A percentile compares a stretch with the other conserved stretches of the same genome.
phyloP scores from a whole-genome alignment of 1,140 invertebrate genomes.

The Cherax destructor region DNA sequence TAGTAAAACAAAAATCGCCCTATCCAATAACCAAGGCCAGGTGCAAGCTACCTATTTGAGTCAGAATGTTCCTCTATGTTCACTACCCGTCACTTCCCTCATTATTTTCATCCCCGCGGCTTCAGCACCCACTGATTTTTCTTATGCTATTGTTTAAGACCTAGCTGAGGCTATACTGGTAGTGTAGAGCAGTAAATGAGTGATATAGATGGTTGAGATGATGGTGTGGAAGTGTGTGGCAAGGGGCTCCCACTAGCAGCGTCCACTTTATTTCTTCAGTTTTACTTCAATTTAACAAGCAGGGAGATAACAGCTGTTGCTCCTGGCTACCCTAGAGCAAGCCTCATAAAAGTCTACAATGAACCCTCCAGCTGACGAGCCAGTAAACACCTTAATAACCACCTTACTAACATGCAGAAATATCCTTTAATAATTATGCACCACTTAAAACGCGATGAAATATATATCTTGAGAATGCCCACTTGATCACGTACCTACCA shows the following conservation, averaged over 20 bases:
- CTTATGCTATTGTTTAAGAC: background rate
- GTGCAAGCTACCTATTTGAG: background rate
- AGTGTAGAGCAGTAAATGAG: too few relatives aligned
- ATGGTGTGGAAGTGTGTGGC: background rate
- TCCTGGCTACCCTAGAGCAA: background rate
- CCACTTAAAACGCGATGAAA: background rate
- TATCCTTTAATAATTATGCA: background rate
- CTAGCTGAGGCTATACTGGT: background rate
- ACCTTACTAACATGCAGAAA: background rate
- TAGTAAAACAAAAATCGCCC: background rate
- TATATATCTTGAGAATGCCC: background rate
- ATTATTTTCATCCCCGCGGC: background rate
- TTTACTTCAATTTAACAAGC: background rate
- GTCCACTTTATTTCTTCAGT: background rate
- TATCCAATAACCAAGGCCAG: slow-evolving; percentile 3
- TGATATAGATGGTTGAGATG: background rate
- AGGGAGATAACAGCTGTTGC: too few relatives aligned
- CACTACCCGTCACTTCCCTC: background rate
- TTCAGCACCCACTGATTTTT: background rate
- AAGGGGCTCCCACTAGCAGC: background rate
- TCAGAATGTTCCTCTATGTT: background rate
- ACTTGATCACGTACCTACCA: background rate
- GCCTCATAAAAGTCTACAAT: background rate
- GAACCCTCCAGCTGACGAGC: background rate
- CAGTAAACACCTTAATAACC: background rate